Evolutionary conservation across 2,113 vertebrate genomes (phyloP).

Genomic region (Asarcornis scutulata): DNA sequence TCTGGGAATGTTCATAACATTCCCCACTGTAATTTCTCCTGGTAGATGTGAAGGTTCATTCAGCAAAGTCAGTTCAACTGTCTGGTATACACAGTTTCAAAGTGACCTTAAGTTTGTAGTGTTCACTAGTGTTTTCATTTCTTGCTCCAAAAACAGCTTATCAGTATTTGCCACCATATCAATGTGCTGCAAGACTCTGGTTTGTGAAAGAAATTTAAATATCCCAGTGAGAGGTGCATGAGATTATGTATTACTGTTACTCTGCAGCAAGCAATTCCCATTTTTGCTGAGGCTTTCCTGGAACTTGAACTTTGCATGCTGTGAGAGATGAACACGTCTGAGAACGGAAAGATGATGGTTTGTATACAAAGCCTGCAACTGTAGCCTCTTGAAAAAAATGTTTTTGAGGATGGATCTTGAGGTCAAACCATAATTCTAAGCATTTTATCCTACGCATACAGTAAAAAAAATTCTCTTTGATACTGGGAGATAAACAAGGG

Average conservation of each 20-base stretch:
- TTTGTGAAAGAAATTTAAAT: conserved; percentile 1
- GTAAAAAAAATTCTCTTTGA: neutral
- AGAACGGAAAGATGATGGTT: neutral
- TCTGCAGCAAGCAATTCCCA: neutral
- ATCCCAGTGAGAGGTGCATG: neutral
- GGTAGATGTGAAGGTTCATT: neutral
- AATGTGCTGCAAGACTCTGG: neutral
- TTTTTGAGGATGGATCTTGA: neutral
- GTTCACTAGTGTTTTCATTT: neutral
- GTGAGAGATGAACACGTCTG: neutral
- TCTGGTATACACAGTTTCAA: neutral
- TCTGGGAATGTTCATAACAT: neutral
- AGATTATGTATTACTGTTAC: neutral
- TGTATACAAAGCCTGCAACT: neutral
- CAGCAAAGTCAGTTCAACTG: neutral
- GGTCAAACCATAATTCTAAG: neutral
- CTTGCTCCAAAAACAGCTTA: neutral
- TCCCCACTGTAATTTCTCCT: neutral
- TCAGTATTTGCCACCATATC: neutral
- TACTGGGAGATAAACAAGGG: neutral
- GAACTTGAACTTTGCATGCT: neutral
- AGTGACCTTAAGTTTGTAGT: neutral
- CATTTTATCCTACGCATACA: neutral
- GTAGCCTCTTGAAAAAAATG: neutral
- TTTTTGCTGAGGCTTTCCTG: neutral